A percentile compares a stretch with the other conserved stretches of the same genome.
Evolutionary conservation across 2,113 vertebrate species (phyloP).

Genomic region (Nipponia nippon): DNA sequence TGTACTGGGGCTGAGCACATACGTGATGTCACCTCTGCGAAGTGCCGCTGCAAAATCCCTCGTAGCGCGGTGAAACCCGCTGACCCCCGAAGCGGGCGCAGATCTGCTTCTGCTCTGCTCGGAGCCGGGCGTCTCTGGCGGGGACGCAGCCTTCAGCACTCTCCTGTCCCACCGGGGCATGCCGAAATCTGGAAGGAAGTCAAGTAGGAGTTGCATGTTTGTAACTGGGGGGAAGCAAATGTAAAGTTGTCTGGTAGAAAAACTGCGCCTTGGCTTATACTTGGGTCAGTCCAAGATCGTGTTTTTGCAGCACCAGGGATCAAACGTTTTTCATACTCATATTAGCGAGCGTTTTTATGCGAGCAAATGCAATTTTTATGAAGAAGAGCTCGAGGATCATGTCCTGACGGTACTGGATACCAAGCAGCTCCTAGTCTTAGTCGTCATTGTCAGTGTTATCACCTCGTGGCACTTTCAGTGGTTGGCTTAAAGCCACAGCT

Average conservation of each 20-base stretch:
- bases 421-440: background rate
- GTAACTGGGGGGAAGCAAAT: background rate
- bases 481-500: background rate
- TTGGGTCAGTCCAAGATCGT: background rate
- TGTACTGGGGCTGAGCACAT: conserved; percentile 4
- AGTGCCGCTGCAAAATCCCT: conserved; percentile 33
- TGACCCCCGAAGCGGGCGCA: background rate
- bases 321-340: background rate
- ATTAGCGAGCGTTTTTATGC: background rate
- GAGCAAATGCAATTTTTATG: background rate
- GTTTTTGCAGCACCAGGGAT: background rate
- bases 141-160: background rate
- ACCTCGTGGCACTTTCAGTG: background rate
- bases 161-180: background rate
- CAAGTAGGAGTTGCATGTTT: background rate
- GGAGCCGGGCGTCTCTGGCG: background rate
- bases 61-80: background rate
- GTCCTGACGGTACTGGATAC: background rate
- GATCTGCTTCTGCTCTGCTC: background rate
- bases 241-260: background rate
- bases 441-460: background rate
- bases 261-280: background rate
- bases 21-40: conserved; percentile 26
- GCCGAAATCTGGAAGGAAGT: background rate
- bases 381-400: background rate